A percentile compares a stretch with the other conserved stretches of the same genome.
Conservation (phyloP, 2,888 invertebrate species). For the Alentia gelatinosa region DNA sequence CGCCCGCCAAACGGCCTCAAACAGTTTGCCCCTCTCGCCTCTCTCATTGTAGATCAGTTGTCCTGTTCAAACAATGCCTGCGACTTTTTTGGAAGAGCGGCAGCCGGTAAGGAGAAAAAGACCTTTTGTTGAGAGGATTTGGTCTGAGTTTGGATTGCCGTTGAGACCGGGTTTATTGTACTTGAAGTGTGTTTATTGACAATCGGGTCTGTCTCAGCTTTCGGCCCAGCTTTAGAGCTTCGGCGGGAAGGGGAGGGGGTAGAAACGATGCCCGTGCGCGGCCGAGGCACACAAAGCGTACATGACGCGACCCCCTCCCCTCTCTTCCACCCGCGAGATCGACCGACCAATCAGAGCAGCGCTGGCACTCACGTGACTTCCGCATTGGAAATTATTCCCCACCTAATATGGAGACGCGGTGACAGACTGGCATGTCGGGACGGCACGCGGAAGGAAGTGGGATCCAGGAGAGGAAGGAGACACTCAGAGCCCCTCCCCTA, state of each 20-base stretch:
- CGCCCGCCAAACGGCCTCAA: background rate
- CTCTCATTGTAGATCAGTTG: background rate
- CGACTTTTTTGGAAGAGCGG: background rate
- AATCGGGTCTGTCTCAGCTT: background rate
- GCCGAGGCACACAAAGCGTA: too few relatives aligned
- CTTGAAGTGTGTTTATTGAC: constrained; percentile 15
- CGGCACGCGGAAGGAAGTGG: background rate
- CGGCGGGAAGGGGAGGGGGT: too few relatives aligned
- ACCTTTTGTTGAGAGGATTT: background rate
- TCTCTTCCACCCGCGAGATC: background rate
- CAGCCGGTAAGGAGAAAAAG: background rate
- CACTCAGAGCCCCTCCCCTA: background rate
- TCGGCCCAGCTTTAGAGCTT: background rate
- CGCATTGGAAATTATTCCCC: background rate
- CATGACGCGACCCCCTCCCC: too few relatives aligned
- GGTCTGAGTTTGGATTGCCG: background rate
- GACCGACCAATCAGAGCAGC: background rate
- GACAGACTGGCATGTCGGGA: background rate
- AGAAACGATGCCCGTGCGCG: too few relatives aligned
- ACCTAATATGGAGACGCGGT: background rate
- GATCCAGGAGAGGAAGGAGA: background rate
- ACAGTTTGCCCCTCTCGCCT: background rate
- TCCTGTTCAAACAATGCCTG: background rate
- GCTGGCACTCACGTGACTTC: background rate
- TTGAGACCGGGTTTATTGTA: background rate